Evolutionary conservation across 2,113 vertebrate genomes (phyloP).

Genomic region (Laticauda laticaudata): DNA sequence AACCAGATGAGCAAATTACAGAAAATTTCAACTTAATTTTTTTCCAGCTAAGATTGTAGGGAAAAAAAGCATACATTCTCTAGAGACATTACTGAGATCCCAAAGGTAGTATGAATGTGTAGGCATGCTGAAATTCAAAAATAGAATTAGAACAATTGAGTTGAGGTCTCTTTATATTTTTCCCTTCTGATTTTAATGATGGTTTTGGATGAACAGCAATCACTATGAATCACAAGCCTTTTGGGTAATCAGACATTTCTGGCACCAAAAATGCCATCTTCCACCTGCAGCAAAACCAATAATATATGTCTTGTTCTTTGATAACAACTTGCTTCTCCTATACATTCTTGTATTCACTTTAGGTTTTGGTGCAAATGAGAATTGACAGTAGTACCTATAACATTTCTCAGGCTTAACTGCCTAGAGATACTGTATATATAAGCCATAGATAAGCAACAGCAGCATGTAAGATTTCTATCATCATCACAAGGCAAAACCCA

Average conservation of each 20-base stretch:
- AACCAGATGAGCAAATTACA: background rate
- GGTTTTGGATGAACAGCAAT: background rate
- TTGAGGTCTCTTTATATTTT: background rate
- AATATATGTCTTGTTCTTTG: background rate
- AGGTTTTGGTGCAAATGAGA: background rate
- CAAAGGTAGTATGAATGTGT: background rate
- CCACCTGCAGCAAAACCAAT: conserved; percentile 1
- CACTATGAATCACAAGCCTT: background rate
- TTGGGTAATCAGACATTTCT: background rate
- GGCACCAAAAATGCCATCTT: background rate
- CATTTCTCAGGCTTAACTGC: background rate
- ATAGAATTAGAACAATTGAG: background rate
- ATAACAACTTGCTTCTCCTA: background rate
- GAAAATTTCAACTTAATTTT: background rate
- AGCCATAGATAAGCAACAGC: background rate
- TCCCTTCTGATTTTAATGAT: background rate
- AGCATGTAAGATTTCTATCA: background rate
- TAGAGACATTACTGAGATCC: background rate
- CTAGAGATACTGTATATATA: background rate
- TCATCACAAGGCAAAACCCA: background rate
- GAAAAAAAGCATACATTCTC: background rate
- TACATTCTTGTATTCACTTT: background rate
- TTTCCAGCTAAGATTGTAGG: background rate
- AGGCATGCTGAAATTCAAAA: background rate
- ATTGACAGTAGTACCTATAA: background rate